These are phyloP conservation scores for Lagria hirta DNA, from an alignment of 2,888 invertebrate species.

Conservation along the genomic window DNA sequence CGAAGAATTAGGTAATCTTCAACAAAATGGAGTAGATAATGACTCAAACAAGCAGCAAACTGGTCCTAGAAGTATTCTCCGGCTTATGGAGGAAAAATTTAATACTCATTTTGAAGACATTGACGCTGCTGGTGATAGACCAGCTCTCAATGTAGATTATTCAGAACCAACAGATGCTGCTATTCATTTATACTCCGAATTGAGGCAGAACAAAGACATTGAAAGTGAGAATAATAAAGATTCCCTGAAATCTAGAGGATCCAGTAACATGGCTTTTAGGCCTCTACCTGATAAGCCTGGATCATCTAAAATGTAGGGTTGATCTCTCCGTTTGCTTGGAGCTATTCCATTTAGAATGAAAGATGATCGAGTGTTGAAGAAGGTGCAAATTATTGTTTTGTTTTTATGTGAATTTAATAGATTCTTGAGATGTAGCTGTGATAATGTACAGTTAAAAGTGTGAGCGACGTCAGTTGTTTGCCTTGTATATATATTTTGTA, in stretches of 20 bases:
- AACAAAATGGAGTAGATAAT: conserved; percentile 49
- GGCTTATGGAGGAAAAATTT: conserved; percentile 62
- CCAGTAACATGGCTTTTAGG: conserved; percentile 65
- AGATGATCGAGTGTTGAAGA: conserved; percentile 1
- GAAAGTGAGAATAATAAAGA: conserved; percentile 34
- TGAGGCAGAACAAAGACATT: conserved; percentile 52
- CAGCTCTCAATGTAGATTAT: conserved; percentile 57
- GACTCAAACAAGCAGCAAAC: conserved; percentile 27
- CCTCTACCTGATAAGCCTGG: conserved; percentile 69
- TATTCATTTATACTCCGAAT: conserved; percentile 59
- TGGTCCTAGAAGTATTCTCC: conserved; percentile 62
- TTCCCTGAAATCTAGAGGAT: conserved; percentile 44
- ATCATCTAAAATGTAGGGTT: conserved; percentile 34
- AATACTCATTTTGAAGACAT: conserved; percentile 43
- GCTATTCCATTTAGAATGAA: conserved; percentile 13
- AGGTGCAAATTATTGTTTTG: neutral
- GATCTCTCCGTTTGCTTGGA: conserved; percentile 13
- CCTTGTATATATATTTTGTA: conserved; percentile 30
- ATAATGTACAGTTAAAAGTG: conserved; percentile 38
- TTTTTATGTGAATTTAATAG: conserved; percentile 8
- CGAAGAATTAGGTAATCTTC: conserved; percentile 62
- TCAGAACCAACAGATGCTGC: conserved; percentile 60
- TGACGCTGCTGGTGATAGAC: conserved; percentile 36
- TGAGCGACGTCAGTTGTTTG: conserved; percentile 9
- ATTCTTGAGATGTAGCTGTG: conserved; percentile 24